A percentile compares a stretch with the other conserved stretches of the same genome.
Conservation (phyloP, 2,797 vertebrate genomes). For the Rhabdomys pumilio region DNA sequence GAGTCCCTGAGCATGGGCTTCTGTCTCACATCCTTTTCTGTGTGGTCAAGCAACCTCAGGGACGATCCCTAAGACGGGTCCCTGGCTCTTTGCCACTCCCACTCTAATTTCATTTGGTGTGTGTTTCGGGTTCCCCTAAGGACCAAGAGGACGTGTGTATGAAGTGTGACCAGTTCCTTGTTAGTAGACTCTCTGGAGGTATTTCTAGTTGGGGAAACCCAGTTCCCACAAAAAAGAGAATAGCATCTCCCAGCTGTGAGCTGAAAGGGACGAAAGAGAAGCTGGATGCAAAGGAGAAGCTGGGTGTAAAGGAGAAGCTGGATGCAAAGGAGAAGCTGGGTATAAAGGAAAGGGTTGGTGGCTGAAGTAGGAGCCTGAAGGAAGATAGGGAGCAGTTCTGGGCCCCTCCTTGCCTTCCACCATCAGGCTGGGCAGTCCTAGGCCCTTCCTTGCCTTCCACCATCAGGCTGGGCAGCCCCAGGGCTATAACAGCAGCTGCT, state of each 20-base stretch:
- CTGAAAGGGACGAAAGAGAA: too few relatives aligned
- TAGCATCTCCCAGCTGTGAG: too few relatives aligned
- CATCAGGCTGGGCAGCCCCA: neutral
- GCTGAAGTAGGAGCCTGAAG: too few relatives aligned
- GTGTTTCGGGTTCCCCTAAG: neutral
- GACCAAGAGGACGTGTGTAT: neutral
- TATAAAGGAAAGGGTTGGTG: too few relatives aligned
- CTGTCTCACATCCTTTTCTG: neutral
- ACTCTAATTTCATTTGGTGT: neutral
- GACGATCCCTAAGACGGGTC: neutral
- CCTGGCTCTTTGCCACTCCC: neutral
- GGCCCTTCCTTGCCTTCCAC: neutral
- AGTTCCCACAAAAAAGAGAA: neutral
- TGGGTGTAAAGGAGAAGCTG: too few relatives aligned
- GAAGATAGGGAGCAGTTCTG: too few relatives aligned
- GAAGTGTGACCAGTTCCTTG: neutral
- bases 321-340: too few relatives aligned
- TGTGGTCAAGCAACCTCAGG: neutral
- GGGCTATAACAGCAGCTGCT: slow-evolving; percentile 29
- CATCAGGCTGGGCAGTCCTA: neutral
- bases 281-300: too few relatives aligned
- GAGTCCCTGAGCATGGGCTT: neutral
- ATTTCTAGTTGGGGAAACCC: neutral
- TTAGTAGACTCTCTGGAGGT: neutral
- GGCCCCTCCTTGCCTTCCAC: too few relatives aligned